Base-by-base conservation (phyloP, 1,140 invertebrate genomes). In the Hydropsyche tenuis region DNA sequence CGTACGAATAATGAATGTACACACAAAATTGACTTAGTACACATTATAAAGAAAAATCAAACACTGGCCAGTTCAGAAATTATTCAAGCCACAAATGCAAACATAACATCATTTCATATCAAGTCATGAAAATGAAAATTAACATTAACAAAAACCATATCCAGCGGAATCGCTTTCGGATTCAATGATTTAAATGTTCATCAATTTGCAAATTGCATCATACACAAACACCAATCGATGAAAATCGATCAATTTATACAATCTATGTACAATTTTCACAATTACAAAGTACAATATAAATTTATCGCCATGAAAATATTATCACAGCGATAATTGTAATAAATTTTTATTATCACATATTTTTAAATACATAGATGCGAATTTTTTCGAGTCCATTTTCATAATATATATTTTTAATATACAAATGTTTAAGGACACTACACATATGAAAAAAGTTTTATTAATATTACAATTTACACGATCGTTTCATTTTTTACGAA, bases 11-110 rank as follows among this genome's bases (percentile, higher is more conserved):
- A 30, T 48, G n/a, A 72, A 69, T 72, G 48, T 72, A 53, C 60
- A 63, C 37, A 64, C 23, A 46, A 72, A 53, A 53, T 72, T 60
- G 56, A 60, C 56, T 60, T 60, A 60, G 56, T 60, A 60, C 20
- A 60, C 23, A 3, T 60, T 60, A 60, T 25, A 60, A 60, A 25
- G 12, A 60, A 60, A 60, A 60, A 25, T 60, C 18, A 23, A 60
- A 60, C 22, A 60, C 56, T 60, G 56, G 56, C 56, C 56, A 23
- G 22, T 60, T 60, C 18, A 60, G 20, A 37, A 37, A 37, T 37
- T 4, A 37, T 37, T 37, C 30, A 37, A 37, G 30, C 30, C 30
- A 37, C 9, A 3, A 37, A 37, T 37, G 3, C 30, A 37, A 37
- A 37, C 30, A 37, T 37, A 37, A 37, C 30, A 37, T 37, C 30